Base-by-base conservation (phyloP, 2,797 vertebrate genomes). In the Loris lydekkerianus region DNA sequence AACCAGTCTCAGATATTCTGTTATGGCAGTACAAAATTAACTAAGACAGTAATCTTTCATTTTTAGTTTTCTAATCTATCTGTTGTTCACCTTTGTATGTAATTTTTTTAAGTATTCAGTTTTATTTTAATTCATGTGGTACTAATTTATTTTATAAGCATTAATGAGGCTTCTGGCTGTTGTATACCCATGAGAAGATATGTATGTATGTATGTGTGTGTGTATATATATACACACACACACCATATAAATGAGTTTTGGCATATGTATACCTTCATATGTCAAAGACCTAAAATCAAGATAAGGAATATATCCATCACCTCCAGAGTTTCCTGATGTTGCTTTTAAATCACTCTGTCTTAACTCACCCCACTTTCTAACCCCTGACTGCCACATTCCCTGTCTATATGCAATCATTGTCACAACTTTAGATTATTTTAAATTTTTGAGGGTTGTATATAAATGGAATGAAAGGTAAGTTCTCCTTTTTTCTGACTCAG, bases 381-480 rank as follows among this genome's bases (percentile, higher is more conserved):
- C 2, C 17, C 37, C 23, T 13, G 49, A 46, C 25, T 25, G 4
- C 46, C 53, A 20, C 8, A 31, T 61, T 7, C 60, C 25, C 58
- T 75, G 31, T 69, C 37, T 40, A 58, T 67, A 94, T 20, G 21
- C 43, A 82, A 60, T 25, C 40, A 80, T n/a, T 56, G 21, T 73
- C 76, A 82, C 14, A 93, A n/a, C 63, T 93, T 82, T 82, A 88
- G 25, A 85, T 94, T 85, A 85, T 70, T 70, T 90, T 78, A 77
- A 10, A 25, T 70, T 85, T 93, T n/a, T 72, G 25, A 89, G 65
- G 85, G 27, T 85, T 53, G 83, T 65, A 75, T 56, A 25, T 40
- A 76, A 67, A 65, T 58, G 69, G 14, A 77, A 80, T 70, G 49
- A 81, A 87, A 31, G 1, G 13, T 49, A 37, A 67, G 27, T 56